Conservation (phyloP, 2,113 vertebrate genomes). For the Eidolon helvum region DNA sequence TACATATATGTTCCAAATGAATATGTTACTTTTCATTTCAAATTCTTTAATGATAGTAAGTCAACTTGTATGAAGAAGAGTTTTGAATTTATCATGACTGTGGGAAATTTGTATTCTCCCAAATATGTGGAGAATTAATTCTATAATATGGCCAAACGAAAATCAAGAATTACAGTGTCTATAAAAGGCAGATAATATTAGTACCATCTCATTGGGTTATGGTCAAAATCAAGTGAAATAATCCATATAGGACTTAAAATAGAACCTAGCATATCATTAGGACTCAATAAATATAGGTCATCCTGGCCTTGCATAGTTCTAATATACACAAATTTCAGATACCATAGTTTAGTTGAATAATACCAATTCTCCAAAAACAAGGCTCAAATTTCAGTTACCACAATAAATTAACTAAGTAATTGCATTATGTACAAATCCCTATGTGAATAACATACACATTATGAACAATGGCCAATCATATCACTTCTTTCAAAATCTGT, state of each 20-base stretch:
- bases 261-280: neutral
- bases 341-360: neutral
- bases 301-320: neutral
- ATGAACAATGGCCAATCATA: neutral
- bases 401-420: neutral
- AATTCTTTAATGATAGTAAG: neutral
- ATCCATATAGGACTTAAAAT: neutral
- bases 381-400: neutral
- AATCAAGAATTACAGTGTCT: neutral
- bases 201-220: neutral
- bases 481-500: neutral
- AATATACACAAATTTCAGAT: neutral
- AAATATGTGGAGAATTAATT: neutral
- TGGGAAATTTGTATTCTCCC: slow-evolving; percentile 12
- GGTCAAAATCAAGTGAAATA: neutral
- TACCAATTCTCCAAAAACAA: neutral
- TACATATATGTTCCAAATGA: neutral
- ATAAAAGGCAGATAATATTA: neutral
- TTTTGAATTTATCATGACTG: neutral
- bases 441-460: neutral
- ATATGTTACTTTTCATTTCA: neutral
- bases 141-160: neutral
- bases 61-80: neutral
- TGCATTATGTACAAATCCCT: neutral
- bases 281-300: neutral